A percentile compares a stretch with the other conserved stretches of the same genome.
phyloP scores from a whole-genome alignment of 1,140 invertebrate genomes.

The Ctenoplectra terminalis region DNA sequence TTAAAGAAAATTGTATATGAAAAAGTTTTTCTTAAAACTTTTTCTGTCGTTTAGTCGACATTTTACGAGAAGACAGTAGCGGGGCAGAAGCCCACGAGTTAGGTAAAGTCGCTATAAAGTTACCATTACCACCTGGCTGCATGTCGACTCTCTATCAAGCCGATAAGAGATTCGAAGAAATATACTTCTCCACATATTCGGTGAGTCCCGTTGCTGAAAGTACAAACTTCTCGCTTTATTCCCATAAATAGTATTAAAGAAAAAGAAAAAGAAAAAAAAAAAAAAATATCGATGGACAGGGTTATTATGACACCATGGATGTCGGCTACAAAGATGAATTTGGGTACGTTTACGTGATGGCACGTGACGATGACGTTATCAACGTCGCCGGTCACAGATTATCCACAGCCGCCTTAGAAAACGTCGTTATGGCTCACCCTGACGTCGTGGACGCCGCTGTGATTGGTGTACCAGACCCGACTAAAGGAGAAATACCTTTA shows the following conservation, averaged over 20 bases:
- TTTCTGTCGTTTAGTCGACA: constrained; percentile 84
- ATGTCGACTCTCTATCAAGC: constrained; percentile 92
- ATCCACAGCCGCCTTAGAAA: constrained; percentile 94
- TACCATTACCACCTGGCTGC: constrained; percentile 94
- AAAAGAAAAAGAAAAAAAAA: too few species aligned
- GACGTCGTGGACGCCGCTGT: constrained; percentile 93
- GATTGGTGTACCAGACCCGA: constrained; percentile 93
- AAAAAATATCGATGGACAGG: too few species aligned
- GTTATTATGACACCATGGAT: constrained; percentile 98
- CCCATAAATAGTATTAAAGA: too few species aligned
- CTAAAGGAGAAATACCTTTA: constrained; percentile 95
- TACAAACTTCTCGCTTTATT: too few species aligned
- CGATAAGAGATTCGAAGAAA: constrained; percentile 91
- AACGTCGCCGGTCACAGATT: constrained; percentile 96
- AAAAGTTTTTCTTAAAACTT: neutral
- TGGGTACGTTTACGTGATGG: constrained; percentile 94
- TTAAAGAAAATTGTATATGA: too few species aligned
- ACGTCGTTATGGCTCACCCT: constrained; percentile 92
- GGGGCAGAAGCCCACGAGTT: constrained; percentile 88
- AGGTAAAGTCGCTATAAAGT: constrained; percentile 92
- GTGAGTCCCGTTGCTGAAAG: constrained; percentile 82
- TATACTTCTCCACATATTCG: constrained; percentile 91
- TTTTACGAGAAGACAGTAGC: constrained; percentile 88
- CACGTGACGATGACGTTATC: constrained; percentile 97
- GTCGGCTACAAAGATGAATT: constrained; percentile 93